Evolutionary conservation across 2,888 invertebrate genomes (phyloP), one percentile per base, ranked within the genome.

Genomic region (Cyaniris semiargus): DNA sequence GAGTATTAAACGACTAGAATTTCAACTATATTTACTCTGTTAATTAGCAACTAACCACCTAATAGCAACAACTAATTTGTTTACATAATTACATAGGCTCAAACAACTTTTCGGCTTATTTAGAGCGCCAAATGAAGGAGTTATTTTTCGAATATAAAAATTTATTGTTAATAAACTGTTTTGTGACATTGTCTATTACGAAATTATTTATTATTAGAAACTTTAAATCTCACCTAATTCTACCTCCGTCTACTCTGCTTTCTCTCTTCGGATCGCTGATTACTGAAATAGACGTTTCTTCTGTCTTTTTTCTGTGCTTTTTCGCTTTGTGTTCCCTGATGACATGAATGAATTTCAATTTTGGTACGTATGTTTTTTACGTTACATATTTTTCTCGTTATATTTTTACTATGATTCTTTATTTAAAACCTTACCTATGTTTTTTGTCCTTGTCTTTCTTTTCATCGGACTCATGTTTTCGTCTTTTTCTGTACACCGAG

Each of bases 261-360:
- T 91, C 91, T 79, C 85, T 85, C 74, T 86, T 83, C 6, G 83
- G 86, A 70, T 91, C 93, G 74, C 91, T 92, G 81, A 93, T 93
- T 56, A 94, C 89, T 0, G 93, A 88, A 78, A 94, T 87, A 0
- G 93, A 89, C 0, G 92, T 91, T 79, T 94, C 92, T n/a, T 90
- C 91, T 4, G 86, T 86, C 79, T 85, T 90, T 71, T 82, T 88
- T 81, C 86, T 91, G n/a, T 88, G 88, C 38, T 89, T 91, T 80
- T 86, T 90, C 0, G 86, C 80, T 78, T 91, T 92, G 78, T 90
- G 88, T 77, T 92, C 90, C 71, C 92, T 91, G 82, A 7, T 79
- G 81, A 18, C 1, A 66, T 31, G 3, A 66, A 21, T 27, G 4
- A 1, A 23, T 21, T 60, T 60, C 10, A 44, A 13, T 13, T 13